Evolutionary conservation across 2,797 vertebrate species (phyloP).

Genomic region (Gymnothorax reevesii): DNA sequence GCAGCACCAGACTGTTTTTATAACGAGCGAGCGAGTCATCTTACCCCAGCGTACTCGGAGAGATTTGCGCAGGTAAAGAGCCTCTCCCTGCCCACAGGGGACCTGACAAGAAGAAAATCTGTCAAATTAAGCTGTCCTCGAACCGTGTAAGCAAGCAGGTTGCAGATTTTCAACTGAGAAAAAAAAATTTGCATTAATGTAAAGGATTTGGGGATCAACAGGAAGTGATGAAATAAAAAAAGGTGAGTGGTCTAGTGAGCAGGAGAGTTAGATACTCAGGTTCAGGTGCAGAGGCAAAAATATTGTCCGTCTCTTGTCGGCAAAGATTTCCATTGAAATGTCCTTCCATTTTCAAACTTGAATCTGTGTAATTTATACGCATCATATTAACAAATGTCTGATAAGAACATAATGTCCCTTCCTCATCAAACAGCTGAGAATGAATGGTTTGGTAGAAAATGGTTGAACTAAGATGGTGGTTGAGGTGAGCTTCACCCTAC

Average conservation of each 20-base stretch:
- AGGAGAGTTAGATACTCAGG: not conserved
- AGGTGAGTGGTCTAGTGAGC: not conserved
- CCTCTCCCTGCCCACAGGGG: constrained; percentile 49
- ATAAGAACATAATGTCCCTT: not conserved
- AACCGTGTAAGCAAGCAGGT: not conserved
- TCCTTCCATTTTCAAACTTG: not conserved
- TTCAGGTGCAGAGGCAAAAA: not conserved
- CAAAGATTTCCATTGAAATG: not conserved
- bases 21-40: constrained; percentile 21
- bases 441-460: not conserved
- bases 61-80: constrained; percentile 47
- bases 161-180: not conserved
- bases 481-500: not conserved
- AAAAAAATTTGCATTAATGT: not conserved
- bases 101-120: constrained; percentile 52
- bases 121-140: not conserved
- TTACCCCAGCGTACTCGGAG: constrained; percentile 72
- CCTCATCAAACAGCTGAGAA: not conserved
- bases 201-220: not conserved
- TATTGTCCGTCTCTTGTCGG: not conserved
- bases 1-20: not conserved
- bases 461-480: not conserved
- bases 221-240: not conserved
- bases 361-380: not conserved
- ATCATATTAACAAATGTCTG: not conserved